Conservation (phyloP, 1,140 invertebrate species). For the Chymomyza costata region DNA sequence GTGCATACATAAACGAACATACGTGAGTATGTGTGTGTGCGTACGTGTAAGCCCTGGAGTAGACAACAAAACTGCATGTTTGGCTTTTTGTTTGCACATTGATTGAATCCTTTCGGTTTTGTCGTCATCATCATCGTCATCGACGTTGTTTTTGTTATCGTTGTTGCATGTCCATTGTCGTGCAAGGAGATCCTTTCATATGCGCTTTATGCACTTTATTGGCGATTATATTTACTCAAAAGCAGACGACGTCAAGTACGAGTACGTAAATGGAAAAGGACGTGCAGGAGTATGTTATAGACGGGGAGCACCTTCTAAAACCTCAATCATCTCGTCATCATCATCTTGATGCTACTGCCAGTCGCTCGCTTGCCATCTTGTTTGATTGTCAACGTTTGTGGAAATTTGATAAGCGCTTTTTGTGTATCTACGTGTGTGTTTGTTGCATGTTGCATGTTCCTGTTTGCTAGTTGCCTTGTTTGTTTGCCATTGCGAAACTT, state of each 20-base stretch:
- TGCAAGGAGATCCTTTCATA: conserved; percentile 29
- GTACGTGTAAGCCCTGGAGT: too few species aligned
- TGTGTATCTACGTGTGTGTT: conserved; percentile 31
- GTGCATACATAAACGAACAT: too few species aligned
- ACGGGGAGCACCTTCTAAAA: too few species aligned
- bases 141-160: conserved; percentile 9
- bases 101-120: conserved; percentile 64
- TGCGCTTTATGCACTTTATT: conserved; percentile 72
- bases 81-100: conserved; percentile 62
- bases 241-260: conserved; percentile 31
- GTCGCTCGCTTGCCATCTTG: conserved; percentile 16
- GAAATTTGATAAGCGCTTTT: conserved; percentile 72
- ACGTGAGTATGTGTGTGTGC: too few species aligned
- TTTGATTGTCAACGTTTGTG: conserved; percentile 70
- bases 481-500: background rate
- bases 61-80: conserved; percentile 9
- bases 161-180: conserved; percentile 24
- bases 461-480: conserved; percentile 9
- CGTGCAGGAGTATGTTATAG: too few species aligned
- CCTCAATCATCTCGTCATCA: conserved; percentile 55
- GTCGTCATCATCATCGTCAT: conserved; percentile 19
- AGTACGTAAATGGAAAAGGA: background rate
- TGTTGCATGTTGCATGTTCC: conserved; percentile 25
- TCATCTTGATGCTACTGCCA: conserved; percentile 1
- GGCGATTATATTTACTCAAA: conserved; percentile 68